A percentile compares a stretch with the other conserved stretches of the same genome.
These are phyloP conservation scores for Microctonus hyperodae DNA, from an alignment of 2,888 invertebrate species.

Conservation along the genomic window DNA sequence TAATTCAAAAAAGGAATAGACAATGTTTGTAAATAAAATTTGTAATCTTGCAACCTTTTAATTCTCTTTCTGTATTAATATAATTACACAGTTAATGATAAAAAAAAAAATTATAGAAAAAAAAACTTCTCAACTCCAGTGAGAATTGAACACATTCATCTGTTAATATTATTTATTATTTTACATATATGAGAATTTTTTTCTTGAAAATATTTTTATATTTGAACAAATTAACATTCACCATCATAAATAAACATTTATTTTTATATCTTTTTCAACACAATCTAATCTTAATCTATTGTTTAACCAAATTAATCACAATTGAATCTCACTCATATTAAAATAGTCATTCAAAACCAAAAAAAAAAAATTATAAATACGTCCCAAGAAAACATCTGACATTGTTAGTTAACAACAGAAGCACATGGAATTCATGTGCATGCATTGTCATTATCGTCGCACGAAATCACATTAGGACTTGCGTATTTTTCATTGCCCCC, in stretches of 20 bases:
- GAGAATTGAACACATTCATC: neutral
- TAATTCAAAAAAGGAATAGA: no score
- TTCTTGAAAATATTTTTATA: neutral
- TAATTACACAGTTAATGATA: neutral
- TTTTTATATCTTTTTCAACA: neutral
- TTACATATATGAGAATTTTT: neutral
- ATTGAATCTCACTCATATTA: constrained; percentile 1
- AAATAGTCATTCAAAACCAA: neutral
- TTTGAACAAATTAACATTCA: no score
- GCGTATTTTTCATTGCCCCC: neutral
- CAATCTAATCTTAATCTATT: neutral
- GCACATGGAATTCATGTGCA: neutral
- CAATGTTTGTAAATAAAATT: no score
- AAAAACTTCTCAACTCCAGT: neutral
- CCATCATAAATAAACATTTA: neutral
- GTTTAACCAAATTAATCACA: neutral
- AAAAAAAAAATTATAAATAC: neutral
- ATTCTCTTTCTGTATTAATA: constrained; percentile 24
- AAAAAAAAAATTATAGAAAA: neutral
- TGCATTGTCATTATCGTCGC: constrained; percentile 10
- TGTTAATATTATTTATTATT: no score
- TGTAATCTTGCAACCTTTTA: constrained; percentile 32
- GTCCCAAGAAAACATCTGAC: constrained; percentile 2
- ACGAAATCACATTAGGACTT: neutral
- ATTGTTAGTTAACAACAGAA: constrained; percentile 2